These are phyloP conservation scores for Liopterus haemorrhoidalis DNA, from an alignment of 2,888 invertebrate species.

Conservation along the genomic window DNA sequence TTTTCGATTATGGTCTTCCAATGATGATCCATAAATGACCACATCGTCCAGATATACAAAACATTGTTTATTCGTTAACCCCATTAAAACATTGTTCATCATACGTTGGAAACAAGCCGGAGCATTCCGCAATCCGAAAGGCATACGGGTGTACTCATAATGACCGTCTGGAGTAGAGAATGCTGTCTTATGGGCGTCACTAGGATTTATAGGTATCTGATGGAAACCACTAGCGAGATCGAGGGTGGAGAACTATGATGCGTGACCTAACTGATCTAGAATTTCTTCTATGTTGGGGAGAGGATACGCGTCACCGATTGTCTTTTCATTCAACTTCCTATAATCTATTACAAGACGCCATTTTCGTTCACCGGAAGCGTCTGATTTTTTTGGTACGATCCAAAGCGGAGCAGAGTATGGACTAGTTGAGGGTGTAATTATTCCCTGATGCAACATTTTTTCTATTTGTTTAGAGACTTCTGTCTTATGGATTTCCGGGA, in stretches of 20 bases:
- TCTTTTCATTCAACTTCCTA: constrained; percentile 2
- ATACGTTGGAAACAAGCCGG: constrained; percentile 5
- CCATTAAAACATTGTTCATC: constrained; percentile 2
- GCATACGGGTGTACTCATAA: constrained; percentile 26
- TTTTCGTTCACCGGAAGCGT: constrained; percentile 26
- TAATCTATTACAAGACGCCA: constrained; percentile 8
- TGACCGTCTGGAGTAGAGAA: constrained; percentile 26
- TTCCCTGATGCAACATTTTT: constrained; percentile 20
- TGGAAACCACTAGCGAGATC: constrained; percentile 6
- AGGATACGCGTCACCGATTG: constrained; percentile 7
- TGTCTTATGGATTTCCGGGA: constrained; percentile 1
- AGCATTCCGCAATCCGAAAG: constrained; percentile 15
- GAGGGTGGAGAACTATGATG: constrained; percentile 2
- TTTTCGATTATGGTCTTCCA: constrained; percentile 8
- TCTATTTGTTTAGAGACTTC: constrained; percentile 1
- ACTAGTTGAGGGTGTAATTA: constrained; percentile 15
- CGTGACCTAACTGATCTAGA: constrained; percentile 4
- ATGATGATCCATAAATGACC: constrained; percentile 5
- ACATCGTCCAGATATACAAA: constrained; percentile 4
- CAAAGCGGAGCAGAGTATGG: constrained; percentile 20
- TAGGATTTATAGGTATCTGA: constrained; percentile 8
- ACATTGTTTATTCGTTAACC: constrained; percentile 7
- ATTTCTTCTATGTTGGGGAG: constrained; percentile 5
- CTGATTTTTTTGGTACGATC: constrained; percentile 26
- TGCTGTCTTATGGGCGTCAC: constrained; percentile 25